Base-by-base conservation (phyloP, 2,113 vertebrate species). In the Coptodon bakossiorum region DNA sequence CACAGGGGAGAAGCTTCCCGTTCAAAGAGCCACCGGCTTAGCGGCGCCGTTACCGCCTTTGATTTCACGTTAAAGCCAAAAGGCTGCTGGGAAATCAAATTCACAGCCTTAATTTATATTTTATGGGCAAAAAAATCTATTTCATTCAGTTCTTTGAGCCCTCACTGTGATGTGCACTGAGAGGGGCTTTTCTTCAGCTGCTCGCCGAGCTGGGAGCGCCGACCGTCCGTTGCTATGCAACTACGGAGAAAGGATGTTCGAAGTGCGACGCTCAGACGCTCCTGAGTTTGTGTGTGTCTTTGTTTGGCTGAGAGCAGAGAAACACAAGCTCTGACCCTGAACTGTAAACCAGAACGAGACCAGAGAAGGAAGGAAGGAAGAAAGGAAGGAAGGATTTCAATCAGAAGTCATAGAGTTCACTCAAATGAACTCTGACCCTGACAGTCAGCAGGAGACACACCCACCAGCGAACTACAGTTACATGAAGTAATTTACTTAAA, bases 201-300 rank as follows among this genome's bases (percentile, higher is more conserved):
- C 19, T 86, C 1, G 0, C 29, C 2, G n/a, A 85, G 36, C 61
- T 2, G 5, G 52, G 22, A 40, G 59, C 7, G 12, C 36, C 6
- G 11, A 9, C 52, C 79, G 11, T 52, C 76, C 19, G 92, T 93
- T 91, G 90, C 92, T 91, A 90, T 45, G 92, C 92, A 89, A 91
- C 92, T 4, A 29, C 16, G 31, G 57, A 3, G 57, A 73, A 17
- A 57, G 73, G 4, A 34, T 38, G 81, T 80, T 48, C 57, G 86
- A 88, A 71, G 86, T 61, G 84, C n/a, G 57, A 80, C 11, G 2
- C 45, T 86, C 79, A 90, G 27, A 50, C 22, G 59, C 66, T 86
- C 68, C 43, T 6, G 36, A 73, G 43, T 27, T 52, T 9, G 22
- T 34, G 56, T 61, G 50, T 84, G 73, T 4, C n/a, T 71, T 36